These are phyloP conservation scores for Bombus haemorrhoidalis DNA, from an alignment of 1,140 invertebrate genomes.

Conservation along the genomic window DNA sequence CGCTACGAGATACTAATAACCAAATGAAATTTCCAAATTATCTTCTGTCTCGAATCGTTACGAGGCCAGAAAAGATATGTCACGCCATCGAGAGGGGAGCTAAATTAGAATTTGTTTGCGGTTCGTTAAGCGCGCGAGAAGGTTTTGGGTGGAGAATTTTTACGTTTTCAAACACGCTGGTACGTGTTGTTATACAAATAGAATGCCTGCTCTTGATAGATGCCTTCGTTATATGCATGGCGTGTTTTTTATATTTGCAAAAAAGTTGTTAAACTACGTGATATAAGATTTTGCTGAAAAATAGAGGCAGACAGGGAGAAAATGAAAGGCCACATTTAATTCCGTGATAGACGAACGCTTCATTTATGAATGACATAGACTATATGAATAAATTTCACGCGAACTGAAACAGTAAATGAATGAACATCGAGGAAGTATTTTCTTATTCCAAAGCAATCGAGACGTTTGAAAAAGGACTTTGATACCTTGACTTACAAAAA, in stretches of 20 bases:
- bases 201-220: not conserved
- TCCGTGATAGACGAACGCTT: not conserved
- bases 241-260: not conserved
- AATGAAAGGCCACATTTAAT: not conserved
- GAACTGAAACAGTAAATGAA: not conserved
- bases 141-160: not conserved
- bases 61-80: not conserved
- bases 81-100: not conserved
- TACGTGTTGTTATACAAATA: not conserved
- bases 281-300: not conserved
- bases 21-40: not conserved
- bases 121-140: not conserved
- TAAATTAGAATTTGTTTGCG: slow-evolving; percentile 2
- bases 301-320: not conserved
- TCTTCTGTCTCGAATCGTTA: not conserved
- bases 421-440: too few relatives aligned
- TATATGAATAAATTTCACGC: not conserved
- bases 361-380: not conserved
- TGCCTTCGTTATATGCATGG: not conserved
- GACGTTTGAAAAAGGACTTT: too few relatives aligned
- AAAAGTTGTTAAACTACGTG: not conserved
- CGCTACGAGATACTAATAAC: not conserved
- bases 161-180: not conserved
- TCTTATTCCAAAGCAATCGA: too few relatives aligned
- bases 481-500: too few relatives aligned